Evolutionary conservation across 2,113 vertebrate species (phyloP).

Genomic region (Marmota flaviventris): DNA sequence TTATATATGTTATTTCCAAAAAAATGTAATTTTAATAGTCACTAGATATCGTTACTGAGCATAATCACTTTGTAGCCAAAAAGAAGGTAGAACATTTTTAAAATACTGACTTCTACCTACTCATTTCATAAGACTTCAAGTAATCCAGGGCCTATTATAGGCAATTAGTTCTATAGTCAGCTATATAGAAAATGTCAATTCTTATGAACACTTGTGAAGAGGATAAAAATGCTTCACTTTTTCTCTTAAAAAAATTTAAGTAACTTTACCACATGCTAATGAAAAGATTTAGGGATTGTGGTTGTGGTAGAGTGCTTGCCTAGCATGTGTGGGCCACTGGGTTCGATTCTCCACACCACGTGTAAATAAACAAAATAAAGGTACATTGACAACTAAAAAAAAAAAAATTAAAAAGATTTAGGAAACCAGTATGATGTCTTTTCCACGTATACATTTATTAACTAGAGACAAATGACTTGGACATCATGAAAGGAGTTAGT

Average conservation of each 20-base stretch:
- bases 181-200: not conserved
- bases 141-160: not conserved
- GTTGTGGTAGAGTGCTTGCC: too few relatives aligned
- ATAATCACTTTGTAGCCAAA: not conserved
- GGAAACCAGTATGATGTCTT: not conserved
- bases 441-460: not conserved
- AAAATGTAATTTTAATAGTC: constrained; percentile 36
- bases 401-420: not conserved
- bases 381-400: too few relatives aligned
- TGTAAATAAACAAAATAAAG: too few relatives aligned
- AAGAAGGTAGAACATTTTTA: constrained; percentile 9
- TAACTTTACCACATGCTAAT: not conserved
- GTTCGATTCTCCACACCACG: too few relatives aligned
- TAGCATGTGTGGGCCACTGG: too few relatives aligned
- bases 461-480: not conserved
- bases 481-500: not conserved
- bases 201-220: constrained; percentile 24
- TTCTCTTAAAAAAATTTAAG: constrained; percentile 18
- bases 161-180: not conserved
- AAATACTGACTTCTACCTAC: not conserved
- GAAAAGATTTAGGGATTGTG: not conserved
- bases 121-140: not conserved
- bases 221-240: not conserved
- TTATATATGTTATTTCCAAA: constrained; percentile 38
- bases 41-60: not conserved